phyloP scores from a whole-genome alignment of 2,888 invertebrate species.

The Epistrophella euchroma region DNA sequence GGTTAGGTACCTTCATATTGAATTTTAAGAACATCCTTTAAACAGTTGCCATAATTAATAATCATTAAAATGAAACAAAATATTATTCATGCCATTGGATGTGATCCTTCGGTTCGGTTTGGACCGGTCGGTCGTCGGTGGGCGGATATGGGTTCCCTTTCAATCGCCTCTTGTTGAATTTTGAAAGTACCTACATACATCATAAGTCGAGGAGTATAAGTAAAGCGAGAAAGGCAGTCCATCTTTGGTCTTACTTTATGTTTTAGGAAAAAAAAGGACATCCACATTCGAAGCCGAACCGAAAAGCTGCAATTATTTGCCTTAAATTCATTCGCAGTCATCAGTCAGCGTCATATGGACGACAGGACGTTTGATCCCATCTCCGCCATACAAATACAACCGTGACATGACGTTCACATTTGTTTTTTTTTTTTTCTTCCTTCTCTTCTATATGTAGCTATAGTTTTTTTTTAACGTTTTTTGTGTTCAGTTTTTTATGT shows the following conservation, averaged over 20 bases:
- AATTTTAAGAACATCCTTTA: conserved; percentile 39
- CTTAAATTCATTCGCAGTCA: conserved; percentile 74
- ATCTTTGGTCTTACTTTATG: conserved; percentile 29
- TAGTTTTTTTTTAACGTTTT: conserved; percentile 5
- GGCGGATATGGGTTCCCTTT: conserved; percentile 63
- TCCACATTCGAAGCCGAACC: conserved; percentile 43
- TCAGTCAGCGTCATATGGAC: conserved; percentile 75
- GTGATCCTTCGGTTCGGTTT: conserved; percentile 36
- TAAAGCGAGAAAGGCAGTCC: conserved; percentile 54
- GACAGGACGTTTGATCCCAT: conserved; percentile 75
- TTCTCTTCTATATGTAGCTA: conserved; percentile 2
- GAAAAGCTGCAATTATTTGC: conserved; percentile 75
- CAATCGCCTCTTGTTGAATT: conserved; percentile 53
- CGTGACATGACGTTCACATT: conserved; percentile 64
- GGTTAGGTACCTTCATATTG: neutral
- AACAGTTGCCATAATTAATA: conserved; percentile 72
- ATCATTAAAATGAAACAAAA: conserved; percentile 73
- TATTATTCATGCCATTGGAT: conserved; percentile 42
- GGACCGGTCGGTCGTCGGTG: conserved; percentile 38
- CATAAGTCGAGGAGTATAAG: neutral
- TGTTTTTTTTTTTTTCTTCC: conserved; percentile 56
- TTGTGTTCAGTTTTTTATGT: conserved; percentile 34
- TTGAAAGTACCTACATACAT: conserved; percentile 28
- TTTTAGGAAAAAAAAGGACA: conserved; percentile 56
- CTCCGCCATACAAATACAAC: conserved; percentile 56